Percentiles rank a stretch among this genome's conserved stretches.
phyloP scores from a whole-genome alignment of 2,797 vertebrate species.

The Rhabdomys pumilio region DNA sequence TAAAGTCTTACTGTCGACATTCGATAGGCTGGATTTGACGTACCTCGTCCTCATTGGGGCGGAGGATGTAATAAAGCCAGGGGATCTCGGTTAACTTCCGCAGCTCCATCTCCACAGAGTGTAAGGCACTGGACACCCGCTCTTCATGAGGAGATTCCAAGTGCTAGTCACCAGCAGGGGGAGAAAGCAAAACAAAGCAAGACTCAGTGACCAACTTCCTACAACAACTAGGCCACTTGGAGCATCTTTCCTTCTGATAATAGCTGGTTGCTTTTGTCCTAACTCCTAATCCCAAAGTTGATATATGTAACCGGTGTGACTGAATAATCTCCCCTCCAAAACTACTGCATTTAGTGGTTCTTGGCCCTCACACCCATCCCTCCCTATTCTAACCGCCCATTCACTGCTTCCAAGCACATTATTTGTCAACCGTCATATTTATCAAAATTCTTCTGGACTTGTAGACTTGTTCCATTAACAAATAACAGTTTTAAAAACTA shows the following conservation, averaged over 20 bases:
- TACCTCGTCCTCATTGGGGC: constrained; percentile 98
- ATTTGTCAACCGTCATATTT: background rate
- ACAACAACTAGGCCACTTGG: background rate
- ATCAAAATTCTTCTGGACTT: constrained; percentile 35
- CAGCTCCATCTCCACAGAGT: constrained; percentile 94
- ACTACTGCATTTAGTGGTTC: background rate
- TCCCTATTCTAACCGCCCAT: background rate
- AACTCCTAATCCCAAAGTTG: background rate
- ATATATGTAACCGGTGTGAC: background rate
- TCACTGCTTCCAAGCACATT: background rate
- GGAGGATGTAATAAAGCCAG: constrained; percentile 97
- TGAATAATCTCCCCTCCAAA: constrained; percentile 12
- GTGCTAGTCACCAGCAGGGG: constrained; percentile 90
- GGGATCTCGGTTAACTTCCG: constrained; percentile 96
- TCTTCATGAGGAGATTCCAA: constrained; percentile 97
- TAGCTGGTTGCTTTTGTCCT: background rate
- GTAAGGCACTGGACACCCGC: constrained; percentile 94
- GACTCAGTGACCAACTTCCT: constrained; percentile 53
- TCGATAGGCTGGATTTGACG: constrained; percentile 69
- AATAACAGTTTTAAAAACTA: background rate
- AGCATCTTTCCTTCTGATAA: background rate
- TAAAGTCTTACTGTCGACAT: background rate
- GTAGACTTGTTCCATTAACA: background rate
- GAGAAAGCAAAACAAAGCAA: constrained; percentile 51
- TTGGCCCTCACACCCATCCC: background rate